Percentiles rank a stretch among this genome's conserved stretches.
Conservation (phyloP, 2,113 vertebrate species). For the Eleginops maclovinus region DNA sequence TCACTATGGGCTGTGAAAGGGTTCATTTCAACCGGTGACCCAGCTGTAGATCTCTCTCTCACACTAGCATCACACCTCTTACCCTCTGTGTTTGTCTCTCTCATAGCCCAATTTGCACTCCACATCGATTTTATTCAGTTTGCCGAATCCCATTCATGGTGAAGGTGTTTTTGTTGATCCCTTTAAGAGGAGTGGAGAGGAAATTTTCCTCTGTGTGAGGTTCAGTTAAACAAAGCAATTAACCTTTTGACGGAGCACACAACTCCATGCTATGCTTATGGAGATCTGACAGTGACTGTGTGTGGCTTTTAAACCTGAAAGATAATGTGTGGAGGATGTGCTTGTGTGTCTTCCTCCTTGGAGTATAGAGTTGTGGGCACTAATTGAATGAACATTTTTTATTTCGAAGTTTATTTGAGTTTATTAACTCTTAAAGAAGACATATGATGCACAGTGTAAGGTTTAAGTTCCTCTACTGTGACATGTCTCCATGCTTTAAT, state of each 20-base stretch:
- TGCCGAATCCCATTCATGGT: background rate
- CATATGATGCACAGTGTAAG: no score
- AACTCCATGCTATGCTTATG: background rate
- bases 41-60: background rate
- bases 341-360: background rate
- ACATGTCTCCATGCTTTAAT: no score
- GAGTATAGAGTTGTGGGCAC: background rate
- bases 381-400: background rate
- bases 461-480: no score
- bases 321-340: background rate
- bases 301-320: background rate
- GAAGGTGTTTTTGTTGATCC: background rate
- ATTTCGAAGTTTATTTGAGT: background rate
- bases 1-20: background rate
- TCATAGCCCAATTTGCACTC: background rate
- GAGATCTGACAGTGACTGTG: background rate
- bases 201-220: background rate
- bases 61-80: background rate
- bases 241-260: background rate
- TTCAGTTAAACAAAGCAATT: slow-evolving; percentile 8
- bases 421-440: background rate
- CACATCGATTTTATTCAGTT: background rate
- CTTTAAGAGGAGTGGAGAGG: background rate
- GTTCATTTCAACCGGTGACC: background rate
- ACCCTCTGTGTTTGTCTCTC: background rate